These are phyloP conservation scores for Paramormyrops hopkinsi DNA, from an alignment of 2,797 vertebrate genomes.

Conservation along the genomic window DNA sequence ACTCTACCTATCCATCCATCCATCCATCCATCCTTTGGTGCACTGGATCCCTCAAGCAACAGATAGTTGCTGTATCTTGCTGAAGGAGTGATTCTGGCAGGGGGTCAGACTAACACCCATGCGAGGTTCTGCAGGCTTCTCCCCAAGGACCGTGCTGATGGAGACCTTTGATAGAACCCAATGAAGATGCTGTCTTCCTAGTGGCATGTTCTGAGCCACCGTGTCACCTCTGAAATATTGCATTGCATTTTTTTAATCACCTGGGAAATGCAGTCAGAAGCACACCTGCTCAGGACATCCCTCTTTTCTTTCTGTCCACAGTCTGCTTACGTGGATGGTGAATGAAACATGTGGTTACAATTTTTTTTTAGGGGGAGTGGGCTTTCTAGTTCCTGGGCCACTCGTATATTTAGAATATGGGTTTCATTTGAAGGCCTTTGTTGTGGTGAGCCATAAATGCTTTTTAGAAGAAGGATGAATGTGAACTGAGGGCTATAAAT, in stretches of 20 bases:
- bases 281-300: neutral
- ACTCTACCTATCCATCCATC: neutral
- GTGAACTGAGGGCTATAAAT: neutral
- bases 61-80: neutral
- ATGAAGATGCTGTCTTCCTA: neutral
- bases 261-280: neutral
- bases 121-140: neutral
- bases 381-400: neutral
- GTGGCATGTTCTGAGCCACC: neutral
- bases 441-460: neutral
- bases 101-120: neutral
- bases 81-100: neutral
- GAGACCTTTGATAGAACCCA: neutral
- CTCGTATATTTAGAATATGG: neutral
- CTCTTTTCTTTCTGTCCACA: neutral
- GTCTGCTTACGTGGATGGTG: neutral
- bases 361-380: neutral
- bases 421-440: neutral
- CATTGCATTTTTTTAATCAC: neutral
- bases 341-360: constrained; percentile 5
- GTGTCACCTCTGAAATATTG: neutral
- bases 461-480: neutral
- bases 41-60: neutral
- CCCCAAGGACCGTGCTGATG: neutral
- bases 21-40: neutral